Percentiles rank a stretch among this genome's conserved stretches.
Evolutionary conservation across 2,888 invertebrate genomes (phyloP).

Genomic region (Saturnia japonica): DNA sequence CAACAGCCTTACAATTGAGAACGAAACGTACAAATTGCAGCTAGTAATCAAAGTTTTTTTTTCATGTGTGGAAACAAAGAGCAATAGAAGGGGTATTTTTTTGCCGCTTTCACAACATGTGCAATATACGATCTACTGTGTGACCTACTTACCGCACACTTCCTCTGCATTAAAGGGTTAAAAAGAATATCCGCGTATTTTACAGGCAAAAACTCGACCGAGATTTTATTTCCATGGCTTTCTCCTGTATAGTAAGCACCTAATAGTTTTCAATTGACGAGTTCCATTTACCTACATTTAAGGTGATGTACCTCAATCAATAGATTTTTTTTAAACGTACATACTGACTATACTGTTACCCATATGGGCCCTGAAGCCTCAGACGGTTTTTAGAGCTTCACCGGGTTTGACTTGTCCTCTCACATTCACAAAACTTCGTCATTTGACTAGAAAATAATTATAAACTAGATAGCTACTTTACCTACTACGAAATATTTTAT

Average conservation of each 20-base stretch:
- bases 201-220: constrained; percentile 51
- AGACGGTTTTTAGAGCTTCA: too few species aligned
- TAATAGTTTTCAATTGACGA: constrained; percentile 2
- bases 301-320: background rate
- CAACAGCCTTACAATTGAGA: constrained; percentile 39
- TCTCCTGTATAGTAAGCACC: background rate
- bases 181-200: constrained; percentile 69
- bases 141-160: constrained; percentile 80
- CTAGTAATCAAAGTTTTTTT: constrained; percentile 74
- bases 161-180: constrained; percentile 78
- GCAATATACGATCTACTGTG: constrained; percentile 71
- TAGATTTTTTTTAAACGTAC: too few species aligned
- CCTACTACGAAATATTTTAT: too few species aligned
- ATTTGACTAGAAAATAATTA: too few species aligned
- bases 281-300: background rate
- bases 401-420: too few species aligned
- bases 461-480: too few species aligned
- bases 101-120: constrained; percentile 78
- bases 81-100: constrained; percentile 73
- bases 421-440: too few species aligned
- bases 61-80: constrained; percentile 71
- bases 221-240: constrained; percentile 37
- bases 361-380: too few species aligned
- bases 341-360: too few species aligned
- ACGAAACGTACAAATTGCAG: constrained; percentile 76